Evolutionary conservation across 2,113 vertebrate genomes (phyloP).

Genomic region (Salvelinus alpinus): DNA sequence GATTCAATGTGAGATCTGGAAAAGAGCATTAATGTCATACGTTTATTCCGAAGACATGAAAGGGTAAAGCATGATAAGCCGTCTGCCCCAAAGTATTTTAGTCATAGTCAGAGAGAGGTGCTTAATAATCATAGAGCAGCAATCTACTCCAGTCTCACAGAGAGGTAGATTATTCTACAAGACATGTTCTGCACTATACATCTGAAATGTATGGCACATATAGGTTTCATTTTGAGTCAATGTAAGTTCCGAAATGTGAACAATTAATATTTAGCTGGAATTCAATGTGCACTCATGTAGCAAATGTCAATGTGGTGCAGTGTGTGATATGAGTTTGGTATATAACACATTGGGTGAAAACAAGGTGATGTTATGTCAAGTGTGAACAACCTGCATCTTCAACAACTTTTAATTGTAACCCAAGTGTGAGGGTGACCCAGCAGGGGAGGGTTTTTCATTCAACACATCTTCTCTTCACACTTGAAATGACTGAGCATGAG

Average conservation of each 20-base stretch:
- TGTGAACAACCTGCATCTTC: constrained; percentile 30
- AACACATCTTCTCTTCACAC: constrained; percentile 30
- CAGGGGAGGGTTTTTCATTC: constrained; percentile 9
- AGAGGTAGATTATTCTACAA: constrained; percentile 42
- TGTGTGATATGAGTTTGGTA: not conserved
- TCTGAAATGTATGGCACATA: constrained; percentile 49
- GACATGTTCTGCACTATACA: constrained; percentile 62
- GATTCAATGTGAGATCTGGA: constrained; percentile 71
- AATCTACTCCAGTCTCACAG: constrained; percentile 25
- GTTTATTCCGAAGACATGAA: constrained; percentile 76
- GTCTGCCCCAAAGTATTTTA: constrained; percentile 69
- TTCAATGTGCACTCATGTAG: constrained; percentile 22
- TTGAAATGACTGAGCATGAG: not conserved
- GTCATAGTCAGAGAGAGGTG: constrained; percentile 54
- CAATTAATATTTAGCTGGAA: constrained; percentile 51
- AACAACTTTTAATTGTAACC: constrained; percentile 24
- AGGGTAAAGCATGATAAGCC: constrained; percentile 74
- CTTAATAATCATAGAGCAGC: constrained; percentile 57
- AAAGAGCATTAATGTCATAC: constrained; percentile 71
- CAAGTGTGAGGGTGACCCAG: constrained; percentile 25
- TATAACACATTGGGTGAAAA: constrained; percentile 10
- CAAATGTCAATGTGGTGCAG: constrained; percentile 20
- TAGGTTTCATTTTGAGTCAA: constrained; percentile 48
- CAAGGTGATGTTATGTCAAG: constrained; percentile 2
- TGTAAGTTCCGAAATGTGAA: constrained; percentile 45